phyloP scores from a whole-genome alignment of 2,797 vertebrate genomes.

The Tamandua tetradactyla region DNA sequence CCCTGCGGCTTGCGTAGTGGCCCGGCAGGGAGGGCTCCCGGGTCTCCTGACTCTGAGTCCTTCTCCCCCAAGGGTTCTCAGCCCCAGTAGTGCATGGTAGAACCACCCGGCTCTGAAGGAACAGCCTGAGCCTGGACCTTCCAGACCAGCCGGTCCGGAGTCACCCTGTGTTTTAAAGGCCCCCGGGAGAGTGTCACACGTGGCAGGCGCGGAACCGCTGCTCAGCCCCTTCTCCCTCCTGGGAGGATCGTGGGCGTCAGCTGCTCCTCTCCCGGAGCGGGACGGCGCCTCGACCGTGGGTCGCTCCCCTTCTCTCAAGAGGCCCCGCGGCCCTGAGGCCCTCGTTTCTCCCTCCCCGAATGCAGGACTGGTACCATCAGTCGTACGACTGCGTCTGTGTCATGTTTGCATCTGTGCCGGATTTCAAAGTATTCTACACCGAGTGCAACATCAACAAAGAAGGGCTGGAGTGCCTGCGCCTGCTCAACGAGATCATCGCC shows the following conservation, averaged over 20 bases:
- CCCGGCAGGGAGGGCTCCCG: background rate
- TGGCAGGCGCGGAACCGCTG: accelerated
- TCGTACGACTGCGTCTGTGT: conserved; percentile 99
- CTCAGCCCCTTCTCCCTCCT: too few relatives aligned
- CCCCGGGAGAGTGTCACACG: accelerated
- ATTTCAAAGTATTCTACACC: conserved; percentile 99
- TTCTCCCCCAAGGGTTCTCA: background rate
- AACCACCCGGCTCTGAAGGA: too few relatives aligned
- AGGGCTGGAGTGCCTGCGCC: conserved; percentile 96
- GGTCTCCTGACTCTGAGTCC: accelerated
- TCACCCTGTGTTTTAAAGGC: accelerated
- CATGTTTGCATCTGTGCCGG: conserved; percentile 98
- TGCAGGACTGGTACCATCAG: conserved; percentile 98
- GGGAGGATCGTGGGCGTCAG: too few relatives aligned
- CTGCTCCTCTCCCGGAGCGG: accelerated
- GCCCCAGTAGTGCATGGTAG: background rate
- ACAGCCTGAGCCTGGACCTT: background rate
- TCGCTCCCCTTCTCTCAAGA: accelerated
- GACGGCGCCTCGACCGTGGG: accelerated
- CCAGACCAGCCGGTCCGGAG: accelerated
- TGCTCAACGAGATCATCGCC: conserved; percentile 98
- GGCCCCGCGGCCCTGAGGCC: background rate
- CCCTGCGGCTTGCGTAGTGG: background rate
- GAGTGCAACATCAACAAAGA: conserved; percentile 99
- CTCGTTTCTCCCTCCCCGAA: background rate